phyloP scores from a whole-genome alignment of 2,797 vertebrate species.

The Poeciliopsis infans region DNA sequence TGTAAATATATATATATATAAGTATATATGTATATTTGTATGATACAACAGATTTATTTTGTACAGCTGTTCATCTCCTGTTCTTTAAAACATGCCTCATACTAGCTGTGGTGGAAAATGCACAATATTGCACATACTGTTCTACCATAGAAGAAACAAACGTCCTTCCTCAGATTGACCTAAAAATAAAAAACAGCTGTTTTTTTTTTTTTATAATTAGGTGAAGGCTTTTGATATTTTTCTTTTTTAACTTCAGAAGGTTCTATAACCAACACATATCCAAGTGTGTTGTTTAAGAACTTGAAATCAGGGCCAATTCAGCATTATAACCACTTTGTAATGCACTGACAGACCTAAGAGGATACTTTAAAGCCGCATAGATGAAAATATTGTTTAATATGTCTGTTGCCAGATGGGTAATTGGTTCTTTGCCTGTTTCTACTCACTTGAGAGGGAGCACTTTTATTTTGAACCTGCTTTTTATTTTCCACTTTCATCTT shows the following conservation, averaged over 20 bases:
- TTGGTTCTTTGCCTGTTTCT: slow-evolving; percentile 22
- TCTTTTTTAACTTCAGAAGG: slow-evolving; percentile 18
- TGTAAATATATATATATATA: background rate
- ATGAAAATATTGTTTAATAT: slow-evolving; percentile 22
- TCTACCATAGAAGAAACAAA: slow-evolving; percentile 27
- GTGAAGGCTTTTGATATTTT: slow-evolving; percentile 35
- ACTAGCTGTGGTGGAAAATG: slow-evolving; percentile 28
- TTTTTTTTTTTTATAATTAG: background rate
- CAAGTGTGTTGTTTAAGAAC: slow-evolving; percentile 18
- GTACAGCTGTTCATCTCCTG: slow-evolving; percentile 39
- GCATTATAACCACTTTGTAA: slow-evolving; percentile 22
- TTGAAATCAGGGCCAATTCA: slow-evolving; percentile 35
- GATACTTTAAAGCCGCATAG: slow-evolving; percentile 16
- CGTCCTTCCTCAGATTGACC: slow-evolving; percentile 14
- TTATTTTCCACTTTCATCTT: slow-evolving; percentile 8
- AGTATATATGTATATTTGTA: slow-evolving; percentile 59
- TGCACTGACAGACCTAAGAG: slow-evolving; percentile 37
- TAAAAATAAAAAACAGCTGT: background rate
- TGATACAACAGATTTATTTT: slow-evolving; percentile 58
- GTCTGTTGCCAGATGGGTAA: background rate
- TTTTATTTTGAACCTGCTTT: slow-evolving; percentile 34
- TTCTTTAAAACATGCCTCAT: slow-evolving; percentile 38
- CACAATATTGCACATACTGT: slow-evolving; percentile 46
- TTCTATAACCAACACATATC: slow-evolving; percentile 11
- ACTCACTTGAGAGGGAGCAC: slow-evolving; percentile 39